A percentile compares a stretch with the other conserved stretches of the same genome.
Evolutionary conservation across 2,113 vertebrate species (phyloP).

Genomic region (Semicossyphus pulcher): DNA sequence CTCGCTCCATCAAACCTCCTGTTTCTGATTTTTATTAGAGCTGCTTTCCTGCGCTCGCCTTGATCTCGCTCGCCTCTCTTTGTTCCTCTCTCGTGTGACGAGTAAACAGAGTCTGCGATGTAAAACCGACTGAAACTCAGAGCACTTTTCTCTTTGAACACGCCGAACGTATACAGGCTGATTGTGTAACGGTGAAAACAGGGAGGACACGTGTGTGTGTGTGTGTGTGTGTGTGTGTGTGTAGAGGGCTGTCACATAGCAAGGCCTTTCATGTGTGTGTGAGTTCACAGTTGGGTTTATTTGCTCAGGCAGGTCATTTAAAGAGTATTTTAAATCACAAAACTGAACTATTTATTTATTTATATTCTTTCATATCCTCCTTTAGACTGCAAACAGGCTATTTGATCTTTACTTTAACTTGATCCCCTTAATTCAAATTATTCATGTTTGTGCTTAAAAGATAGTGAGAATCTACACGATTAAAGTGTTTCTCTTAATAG

Average conservation of each 20-base stretch:
- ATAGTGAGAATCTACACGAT: no score
- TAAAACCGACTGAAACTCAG: background rate
- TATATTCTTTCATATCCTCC: no score
- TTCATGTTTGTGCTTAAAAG: no score
- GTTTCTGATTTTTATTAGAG: background rate
- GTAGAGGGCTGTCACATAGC: background rate
- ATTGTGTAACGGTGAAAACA: constrained; percentile 16
- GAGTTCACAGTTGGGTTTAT: no score
- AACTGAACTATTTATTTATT: no score
- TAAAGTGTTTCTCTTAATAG: no score
- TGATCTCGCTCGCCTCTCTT: constrained; percentile 4
- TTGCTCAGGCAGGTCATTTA: no score
- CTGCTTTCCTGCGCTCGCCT: constrained; percentile 6
- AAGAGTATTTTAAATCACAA: no score
- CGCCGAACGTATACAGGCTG: background rate
- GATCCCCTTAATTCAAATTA: no score
- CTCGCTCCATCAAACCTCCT: background rate
- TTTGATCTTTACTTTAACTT: no score
- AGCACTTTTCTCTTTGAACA: background rate
- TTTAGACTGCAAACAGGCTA: no score
- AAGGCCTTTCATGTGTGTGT: no score
- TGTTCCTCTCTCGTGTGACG: constrained; percentile 4
- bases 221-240: background rate
- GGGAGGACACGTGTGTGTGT: background rate
- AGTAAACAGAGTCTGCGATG: background rate